Percentiles rank a stretch among this genome's conserved stretches.
phyloP scores from a whole-genome alignment of 2,113 vertebrate species.

The Pseudois nayaur region DNA sequence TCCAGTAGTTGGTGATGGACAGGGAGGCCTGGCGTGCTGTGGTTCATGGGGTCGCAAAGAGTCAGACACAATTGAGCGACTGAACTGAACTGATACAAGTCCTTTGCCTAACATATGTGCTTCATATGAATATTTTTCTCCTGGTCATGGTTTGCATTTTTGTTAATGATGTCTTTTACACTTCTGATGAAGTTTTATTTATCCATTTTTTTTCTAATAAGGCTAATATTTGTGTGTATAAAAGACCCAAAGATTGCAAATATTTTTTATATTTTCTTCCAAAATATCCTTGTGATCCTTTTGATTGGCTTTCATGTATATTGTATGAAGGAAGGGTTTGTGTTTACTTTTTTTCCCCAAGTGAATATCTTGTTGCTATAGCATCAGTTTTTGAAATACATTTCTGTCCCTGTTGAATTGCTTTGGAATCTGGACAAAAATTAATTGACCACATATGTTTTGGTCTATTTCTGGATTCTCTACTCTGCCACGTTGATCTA shows the following conservation, averaged over 20 bases:
- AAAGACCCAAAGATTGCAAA: neutral
- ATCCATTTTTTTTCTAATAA: neutral
- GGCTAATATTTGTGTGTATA: neutral
- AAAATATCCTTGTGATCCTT: neutral
- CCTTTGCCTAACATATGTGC: neutral
- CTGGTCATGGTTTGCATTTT: neutral
- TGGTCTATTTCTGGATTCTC: neutral
- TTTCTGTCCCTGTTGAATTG: neutral
- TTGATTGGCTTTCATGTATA: neutral
- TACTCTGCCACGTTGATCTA: neutral
- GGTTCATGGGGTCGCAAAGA: neutral
- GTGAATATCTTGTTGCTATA: neutral
- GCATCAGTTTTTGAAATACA: neutral
- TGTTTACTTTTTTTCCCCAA: neutral
- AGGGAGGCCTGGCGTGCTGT: neutral
- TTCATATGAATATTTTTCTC: neutral
- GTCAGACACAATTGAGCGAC: accelerated
- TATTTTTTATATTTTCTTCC: neutral
- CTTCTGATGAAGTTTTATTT: neutral
- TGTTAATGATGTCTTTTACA: neutral
- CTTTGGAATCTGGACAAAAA: neutral
- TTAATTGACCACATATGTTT: neutral
- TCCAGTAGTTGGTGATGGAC: neutral
- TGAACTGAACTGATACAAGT: neutral
- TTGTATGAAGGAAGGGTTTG: neutral